Evolutionary conservation across 2,888 invertebrate genomes (phyloP), one percentile per base, ranked within the genome.

Genomic region (Lagria hirta): DNA sequence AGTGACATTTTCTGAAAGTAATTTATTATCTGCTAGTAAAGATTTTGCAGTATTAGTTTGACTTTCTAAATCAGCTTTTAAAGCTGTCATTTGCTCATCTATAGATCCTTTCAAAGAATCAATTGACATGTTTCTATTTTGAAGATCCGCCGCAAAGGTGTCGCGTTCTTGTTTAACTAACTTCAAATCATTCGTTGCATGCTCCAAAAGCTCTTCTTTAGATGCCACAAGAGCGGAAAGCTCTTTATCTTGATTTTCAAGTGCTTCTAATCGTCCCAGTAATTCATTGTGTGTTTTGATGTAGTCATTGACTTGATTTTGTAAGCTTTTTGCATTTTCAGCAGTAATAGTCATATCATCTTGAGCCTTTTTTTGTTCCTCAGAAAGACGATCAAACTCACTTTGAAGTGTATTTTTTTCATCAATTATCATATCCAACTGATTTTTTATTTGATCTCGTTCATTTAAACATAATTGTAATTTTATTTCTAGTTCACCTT

Each of bases 221-320:
- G 38, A 62, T 48, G 20, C 50, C 53, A 51, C 33, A 4, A 54
- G 5, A 12, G 38, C 38, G 8, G 48, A 48, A 21, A 48, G 21
- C 17, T 46, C 36, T 18, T 41, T 29, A 21, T 55, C 51, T 20
- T 49, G 44, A 10, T 50, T 27, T 13, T 49, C 32, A 61, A 55
- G 13, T 64, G 50, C 18, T 64, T 65, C 16, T 62, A 49, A 58
- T 26, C 56, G 55, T 41, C 57, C 61, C 24, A 60, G 48, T 4
- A 51, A 48, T 28, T 53, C 57, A n/a, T 45, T 49, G 32, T 67
- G 58, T 42, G 49, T 56, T 40, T 61, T 60, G 30, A 36, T 59
- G 12, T 43, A 35, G 7, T 37, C 35, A 13, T 54, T 32, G 3
- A 57, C 24, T 33, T 60, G 42, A 16, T 50, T 40, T 20, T 54